A percentile compares a stretch with the other conserved stretches of the same genome.
Evolutionary conservation across 2,888 invertebrate genomes (phyloP).

Genomic region (Camponotus fellah): DNA sequence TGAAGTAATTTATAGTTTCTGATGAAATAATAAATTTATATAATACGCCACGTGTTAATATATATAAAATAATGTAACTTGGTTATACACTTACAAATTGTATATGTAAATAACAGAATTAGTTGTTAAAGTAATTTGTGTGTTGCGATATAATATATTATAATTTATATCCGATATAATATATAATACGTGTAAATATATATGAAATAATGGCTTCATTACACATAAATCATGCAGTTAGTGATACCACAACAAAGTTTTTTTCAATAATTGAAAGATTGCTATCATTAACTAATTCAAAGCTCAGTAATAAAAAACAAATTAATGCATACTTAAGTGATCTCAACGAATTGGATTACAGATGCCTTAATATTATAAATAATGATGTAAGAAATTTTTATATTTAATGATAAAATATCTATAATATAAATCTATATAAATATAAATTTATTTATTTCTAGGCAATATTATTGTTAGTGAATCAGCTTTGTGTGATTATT

Average conservation of each 20-base stretch:
- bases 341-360: conserved; percentile 89
- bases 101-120: too few species aligned
- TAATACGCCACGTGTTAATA: neutral
- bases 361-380: conserved; percentile 86
- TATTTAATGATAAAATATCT: neutral
- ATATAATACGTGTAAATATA: neutral
- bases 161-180: too few species aligned
- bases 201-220: conserved; percentile 41
- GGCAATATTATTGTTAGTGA: conserved; percentile 76
- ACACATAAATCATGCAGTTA: conserved; percentile 16
- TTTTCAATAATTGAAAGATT: conserved; percentile 75
- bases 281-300: conserved; percentile 72
- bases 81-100: neutral
- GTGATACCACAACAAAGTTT: conserved; percentile 70
- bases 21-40: neutral
- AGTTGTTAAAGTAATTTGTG: too few species aligned
- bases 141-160: too few species aligned
- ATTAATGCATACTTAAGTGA: conserved; percentile 88
- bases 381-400: conserved; percentile 83
- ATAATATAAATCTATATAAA: neutral
- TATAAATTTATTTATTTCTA: conserved; percentile 59
- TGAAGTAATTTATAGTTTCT: neutral
- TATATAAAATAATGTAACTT: conserved; percentile 35
- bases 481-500: conserved; percentile 77
- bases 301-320: conserved; percentile 76